A percentile compares a stretch with the other conserved stretches of the same genome.
Conservation (phyloP, 2,888 invertebrate genomes). For the Eupithecia centaureata region DNA sequence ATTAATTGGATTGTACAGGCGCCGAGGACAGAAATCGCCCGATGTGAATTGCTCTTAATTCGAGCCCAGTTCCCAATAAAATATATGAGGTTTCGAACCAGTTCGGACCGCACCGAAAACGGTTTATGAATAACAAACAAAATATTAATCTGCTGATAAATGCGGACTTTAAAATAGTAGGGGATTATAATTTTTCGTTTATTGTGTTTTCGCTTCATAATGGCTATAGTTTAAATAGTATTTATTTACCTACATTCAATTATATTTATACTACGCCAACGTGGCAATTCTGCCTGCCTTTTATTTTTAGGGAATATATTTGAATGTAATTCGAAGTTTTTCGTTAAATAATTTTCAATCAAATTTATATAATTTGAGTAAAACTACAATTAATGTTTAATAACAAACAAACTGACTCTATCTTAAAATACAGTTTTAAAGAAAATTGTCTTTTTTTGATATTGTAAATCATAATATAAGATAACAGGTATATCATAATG, state of each 20-base stretch:
- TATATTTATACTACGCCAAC: too few relatives aligned
- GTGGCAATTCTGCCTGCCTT: too few relatives aligned
- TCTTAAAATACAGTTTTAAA: too few relatives aligned
- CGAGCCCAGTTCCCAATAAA: slow-evolving; percentile 62
- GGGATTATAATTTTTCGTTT: slow-evolving; percentile 39
- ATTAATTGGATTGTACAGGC: slow-evolving; percentile 78
- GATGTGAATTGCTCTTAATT: slow-evolving; percentile 76
- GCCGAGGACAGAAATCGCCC: slow-evolving; percentile 67
- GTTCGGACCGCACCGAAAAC: slow-evolving; percentile 55
- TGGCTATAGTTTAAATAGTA: not conserved
- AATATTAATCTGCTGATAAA: slow-evolving; percentile 55
- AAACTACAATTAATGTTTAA: too few relatives aligned
- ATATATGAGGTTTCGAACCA: slow-evolving; percentile 56
- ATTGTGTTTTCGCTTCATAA: slow-evolving; percentile 18
- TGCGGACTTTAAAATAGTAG: slow-evolving; percentile 24
- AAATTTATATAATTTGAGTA: too few relatives aligned
- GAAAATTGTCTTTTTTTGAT: too few relatives aligned
- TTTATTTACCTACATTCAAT: not conserved
- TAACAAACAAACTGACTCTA: too few relatives aligned
- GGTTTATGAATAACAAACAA: slow-evolving; percentile 64
- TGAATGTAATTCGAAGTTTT: too few relatives aligned
- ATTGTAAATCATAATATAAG: too few relatives aligned
- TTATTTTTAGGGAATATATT: too few relatives aligned
- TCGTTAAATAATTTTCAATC: too few relatives aligned
- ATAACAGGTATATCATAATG: too few relatives aligned